phyloP scores from a whole-genome alignment of 2,797 vertebrate genomes.

The Paratrypauchen microcephalus region DNA sequence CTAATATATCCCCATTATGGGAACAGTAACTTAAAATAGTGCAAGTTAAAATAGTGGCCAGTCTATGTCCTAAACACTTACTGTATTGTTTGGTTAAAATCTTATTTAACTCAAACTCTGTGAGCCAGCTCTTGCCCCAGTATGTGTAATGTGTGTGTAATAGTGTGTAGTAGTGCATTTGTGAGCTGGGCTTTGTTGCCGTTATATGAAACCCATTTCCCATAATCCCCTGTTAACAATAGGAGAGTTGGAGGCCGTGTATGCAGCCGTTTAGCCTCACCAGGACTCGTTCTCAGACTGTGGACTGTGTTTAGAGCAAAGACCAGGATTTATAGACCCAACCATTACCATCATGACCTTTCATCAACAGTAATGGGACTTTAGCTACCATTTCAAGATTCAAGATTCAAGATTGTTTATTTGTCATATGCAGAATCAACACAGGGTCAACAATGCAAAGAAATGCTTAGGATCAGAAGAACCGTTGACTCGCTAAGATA shows the following conservation, averaged over 20 bases:
- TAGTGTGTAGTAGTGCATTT: neutral
- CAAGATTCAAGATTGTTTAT: no score
- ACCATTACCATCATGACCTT: conserved; percentile 39
- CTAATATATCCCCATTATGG: no score
- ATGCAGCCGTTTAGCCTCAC: conserved; percentile 49
- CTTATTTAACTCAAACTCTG: neutral
- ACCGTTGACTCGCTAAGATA: no score
- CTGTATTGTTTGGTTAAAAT: neutral
- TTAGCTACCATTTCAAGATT: neutral
- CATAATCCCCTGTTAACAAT: conserved; percentile 62
- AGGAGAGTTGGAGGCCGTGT: conserved; percentile 46
- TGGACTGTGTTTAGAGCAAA: conserved; percentile 39
- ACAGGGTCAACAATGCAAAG: no score
- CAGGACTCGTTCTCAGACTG: conserved; percentile 53
- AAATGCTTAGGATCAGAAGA: no score
- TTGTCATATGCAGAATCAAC: no score
- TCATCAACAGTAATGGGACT: conserved; percentile 39
- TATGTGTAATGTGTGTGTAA: conserved; percentile 3
- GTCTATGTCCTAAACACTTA: no score
- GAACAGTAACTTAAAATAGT: no score
- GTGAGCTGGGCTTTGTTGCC: conserved; percentile 44
- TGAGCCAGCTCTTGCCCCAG: no score
- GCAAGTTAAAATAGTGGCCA: neutral
- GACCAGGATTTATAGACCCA: conserved; percentile 45
- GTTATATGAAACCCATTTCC: conserved; percentile 60